phyloP scores from a whole-genome alignment of 2,888 invertebrate genomes.

The Itoplectis maculator region DNA sequence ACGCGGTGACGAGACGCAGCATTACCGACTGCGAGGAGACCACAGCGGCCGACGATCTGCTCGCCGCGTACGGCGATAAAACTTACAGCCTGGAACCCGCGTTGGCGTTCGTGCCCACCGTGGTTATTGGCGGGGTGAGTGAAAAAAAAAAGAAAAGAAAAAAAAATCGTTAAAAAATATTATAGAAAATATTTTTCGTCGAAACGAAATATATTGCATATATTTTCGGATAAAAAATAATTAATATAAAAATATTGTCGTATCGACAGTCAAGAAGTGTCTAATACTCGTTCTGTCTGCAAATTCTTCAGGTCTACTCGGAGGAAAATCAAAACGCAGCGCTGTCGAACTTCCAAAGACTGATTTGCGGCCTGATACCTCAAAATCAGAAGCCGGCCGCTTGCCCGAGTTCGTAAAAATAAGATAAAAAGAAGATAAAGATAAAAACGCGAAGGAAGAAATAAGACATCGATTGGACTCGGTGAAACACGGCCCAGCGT shows the following conservation, averaged over 20 bases:
- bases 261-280: slow-evolving; percentile 7
- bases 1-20: slow-evolving; percentile 61
- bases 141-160: neutral
- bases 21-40: slow-evolving; percentile 78
- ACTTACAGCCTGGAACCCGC: slow-evolving; percentile 79
- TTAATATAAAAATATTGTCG: slow-evolving; percentile 19
- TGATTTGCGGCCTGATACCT: slow-evolving; percentile 74
- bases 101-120: slow-evolving; percentile 83
- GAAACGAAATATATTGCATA: too few relatives aligned
- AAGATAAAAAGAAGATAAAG: neutral
- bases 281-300: neutral
- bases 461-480: slow-evolving; percentile 16
- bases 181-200: neutral
- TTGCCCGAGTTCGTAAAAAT: slow-evolving; percentile 67
- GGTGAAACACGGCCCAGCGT: slow-evolving; percentile 36
- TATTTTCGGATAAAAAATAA: too few relatives aligned
- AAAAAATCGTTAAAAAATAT: neutral
- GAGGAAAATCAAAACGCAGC: slow-evolving; percentile 70
- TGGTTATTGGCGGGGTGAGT: slow-evolving; percentile 83
- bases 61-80: slow-evolving; percentile 82
- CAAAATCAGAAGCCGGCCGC: slow-evolving; percentile 66
- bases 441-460: slow-evolving; percentile 22
- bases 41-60: slow-evolving; percentile 79
- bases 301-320: slow-evolving; percentile 68
- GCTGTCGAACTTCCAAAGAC: slow-evolving; percentile 69